Evolutionary conservation across 1,140 invertebrate genomes (phyloP), one percentile per base, ranked within the genome.

Genomic region (Rhagoletis pomonella): DNA sequence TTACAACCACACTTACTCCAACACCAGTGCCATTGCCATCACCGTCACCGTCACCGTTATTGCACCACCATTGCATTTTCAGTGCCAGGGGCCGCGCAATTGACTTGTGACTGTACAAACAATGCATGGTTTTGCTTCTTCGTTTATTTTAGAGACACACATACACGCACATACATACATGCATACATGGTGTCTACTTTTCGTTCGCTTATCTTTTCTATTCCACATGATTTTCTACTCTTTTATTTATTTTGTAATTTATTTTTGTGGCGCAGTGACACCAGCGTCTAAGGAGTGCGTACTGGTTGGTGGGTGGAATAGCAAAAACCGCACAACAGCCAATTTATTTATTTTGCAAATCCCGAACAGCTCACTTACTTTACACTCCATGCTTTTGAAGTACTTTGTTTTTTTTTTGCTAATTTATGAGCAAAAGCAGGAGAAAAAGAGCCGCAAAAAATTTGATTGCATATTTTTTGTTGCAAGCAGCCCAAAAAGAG

Each of bases 81-180:
- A 81, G 44, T 42, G 73, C 73, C n/a, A 19, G 50, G 4, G 73
- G 73, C n/a, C 14, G 4, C n/a, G n/a, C 47, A 29, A 47, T 81
- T 81, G 73, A 81, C 73, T 81, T 81, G 73, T 81, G 73, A 81
- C 50, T 81, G 73, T 12, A 42, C 73, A 81, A 81, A 81, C 73
- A 81, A 81, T 81, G 73, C 73, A 29, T 9, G 73, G 50, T 50
- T 81, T 81, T 81, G 73, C 55, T 81, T 50, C 50, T 50, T 5
- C 47, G 44, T 47, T 55, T 19, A 3, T 44, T 19, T 17, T 55
- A 81, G 5, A 19, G 19, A 55, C 17, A 67, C 17, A n/a, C 47
- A 55, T 42, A 81, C 29, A 29, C 19, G 0, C 2, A 58, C 9
- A 55, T 58, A 58, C 6, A 19, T 55, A 81, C 12, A 44, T 14